Evolutionary conservation across 2,113 vertebrate genomes (phyloP).

Genomic region (Xiphophorus couchianus): DNA sequence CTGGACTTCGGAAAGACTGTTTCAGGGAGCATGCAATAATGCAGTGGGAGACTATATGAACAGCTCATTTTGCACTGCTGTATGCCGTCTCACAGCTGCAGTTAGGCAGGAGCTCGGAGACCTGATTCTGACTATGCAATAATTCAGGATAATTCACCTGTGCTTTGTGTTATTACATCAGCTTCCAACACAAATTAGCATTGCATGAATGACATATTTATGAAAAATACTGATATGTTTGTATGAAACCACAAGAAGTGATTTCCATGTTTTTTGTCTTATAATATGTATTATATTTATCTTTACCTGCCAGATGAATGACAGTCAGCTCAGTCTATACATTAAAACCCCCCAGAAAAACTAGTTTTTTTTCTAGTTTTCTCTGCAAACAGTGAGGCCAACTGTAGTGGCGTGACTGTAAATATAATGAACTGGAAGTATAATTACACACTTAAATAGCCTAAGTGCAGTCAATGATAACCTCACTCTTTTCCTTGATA

Average conservation of each 20-base stretch:
- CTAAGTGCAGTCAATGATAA: not conserved
- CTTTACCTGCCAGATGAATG: no score
- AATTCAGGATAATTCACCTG: constrained; percentile 3
- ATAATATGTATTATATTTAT: no score
- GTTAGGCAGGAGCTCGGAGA: not conserved
- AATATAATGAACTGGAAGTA: not conserved
- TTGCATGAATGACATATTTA: constrained; percentile 11
- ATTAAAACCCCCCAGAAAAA: no score
- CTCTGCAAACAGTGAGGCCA: not conserved
- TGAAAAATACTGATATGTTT: not conserved
- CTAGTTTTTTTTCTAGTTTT: no score
- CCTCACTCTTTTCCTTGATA: constrained; percentile 2
- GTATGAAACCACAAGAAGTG: not conserved
- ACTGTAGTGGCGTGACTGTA: not conserved
- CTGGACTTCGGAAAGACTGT: constrained; percentile 35
- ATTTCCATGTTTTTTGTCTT: no score
- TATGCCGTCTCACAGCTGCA: constrained; percentile 5
- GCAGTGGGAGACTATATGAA: constrained; percentile 36
- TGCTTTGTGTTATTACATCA: constrained; percentile 6
- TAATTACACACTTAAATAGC: not conserved
- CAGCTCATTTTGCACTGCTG: constrained; percentile 38
- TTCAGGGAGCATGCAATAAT: constrained; percentile 39
- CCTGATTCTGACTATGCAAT: constrained; percentile 23
- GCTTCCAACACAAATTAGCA: constrained; percentile 7
- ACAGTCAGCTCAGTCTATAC: no score